A percentile compares a stretch with the other conserved stretches of the same genome.
Conservation (phyloP, 2,797 vertebrate genomes). For the Melanotaenia pygmaea region DNA sequence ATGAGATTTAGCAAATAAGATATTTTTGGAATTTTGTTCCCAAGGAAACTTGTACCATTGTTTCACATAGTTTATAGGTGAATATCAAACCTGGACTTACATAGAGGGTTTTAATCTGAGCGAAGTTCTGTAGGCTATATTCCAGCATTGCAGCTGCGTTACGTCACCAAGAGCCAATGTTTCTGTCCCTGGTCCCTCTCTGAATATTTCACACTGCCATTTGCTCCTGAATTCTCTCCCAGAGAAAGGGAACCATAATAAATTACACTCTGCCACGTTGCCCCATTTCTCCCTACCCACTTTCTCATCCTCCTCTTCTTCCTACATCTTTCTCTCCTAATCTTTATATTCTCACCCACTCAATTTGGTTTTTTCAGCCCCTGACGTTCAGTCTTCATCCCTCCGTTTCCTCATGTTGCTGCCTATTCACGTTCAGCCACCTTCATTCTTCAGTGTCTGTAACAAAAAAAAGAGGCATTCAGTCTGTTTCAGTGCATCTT, state of each 20-base stretch:
- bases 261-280: slow-evolving; percentile 62
- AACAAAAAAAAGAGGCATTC: slow-evolving; percentile 29
- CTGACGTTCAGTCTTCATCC: slow-evolving; percentile 36
- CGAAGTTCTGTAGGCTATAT: slow-evolving; percentile 55
- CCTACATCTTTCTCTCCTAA: slow-evolving; percentile 27
- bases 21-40: slow-evolving; percentile 56
- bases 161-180: slow-evolving; percentile 67
- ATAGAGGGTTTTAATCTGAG: slow-evolving; percentile 32
- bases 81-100: slow-evolving; percentile 53
- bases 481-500: slow-evolving; percentile 1
- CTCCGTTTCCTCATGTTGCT: slow-evolving; percentile 35
- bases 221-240: slow-evolving; percentile 57
- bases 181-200: slow-evolving; percentile 65
- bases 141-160: slow-evolving; percentile 74
- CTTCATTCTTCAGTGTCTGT: slow-evolving; percentile 47
- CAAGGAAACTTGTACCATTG: slow-evolving; percentile 50
- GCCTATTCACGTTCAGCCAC: slow-evolving; percentile 37
- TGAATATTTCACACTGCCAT: slow-evolving; percentile 76
- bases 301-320: slow-evolving; percentile 23
- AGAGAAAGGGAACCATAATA: slow-evolving; percentile 69
- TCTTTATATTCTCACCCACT: slow-evolving; percentile 42
- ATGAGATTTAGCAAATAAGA: slow-evolving; percentile 43
- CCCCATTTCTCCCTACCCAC: slow-evolving; percentile 54
- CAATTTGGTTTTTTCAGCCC: slow-evolving; percentile 31
- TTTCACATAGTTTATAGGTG: slow-evolving; percentile 52